These are phyloP conservation scores for Liparis tanakae DNA, from an alignment of 2,797 vertebrate genomes.

Conservation along the genomic window DNA sequence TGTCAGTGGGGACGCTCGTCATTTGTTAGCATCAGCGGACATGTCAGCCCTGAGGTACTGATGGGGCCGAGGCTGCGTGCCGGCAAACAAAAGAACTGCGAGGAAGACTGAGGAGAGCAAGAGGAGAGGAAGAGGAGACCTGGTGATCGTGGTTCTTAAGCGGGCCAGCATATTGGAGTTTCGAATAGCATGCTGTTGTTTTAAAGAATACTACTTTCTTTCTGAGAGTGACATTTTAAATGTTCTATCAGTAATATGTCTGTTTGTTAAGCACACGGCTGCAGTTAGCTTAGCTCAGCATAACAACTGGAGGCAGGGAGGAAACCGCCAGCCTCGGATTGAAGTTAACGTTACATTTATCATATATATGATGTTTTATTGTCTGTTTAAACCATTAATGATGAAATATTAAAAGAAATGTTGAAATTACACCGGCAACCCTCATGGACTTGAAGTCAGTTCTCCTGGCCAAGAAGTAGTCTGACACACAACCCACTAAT, in stretches of 20 bases:
- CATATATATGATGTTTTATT: not conserved
- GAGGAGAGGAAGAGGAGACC: slow-evolving; percentile 21
- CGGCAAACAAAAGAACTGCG: slow-evolving; percentile 64
- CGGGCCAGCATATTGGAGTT: not conserved
- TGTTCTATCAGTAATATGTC: not conserved
- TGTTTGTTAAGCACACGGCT: not conserved
- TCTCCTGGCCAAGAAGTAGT: too few relatives aligned
- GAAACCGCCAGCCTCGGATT: not conserved
- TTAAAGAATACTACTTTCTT: not conserved
- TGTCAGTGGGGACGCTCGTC: slow-evolving; percentile 73
- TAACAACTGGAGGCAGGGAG: not conserved
- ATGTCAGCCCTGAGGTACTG: slow-evolving; percentile 71
- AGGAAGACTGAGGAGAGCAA: slow-evolving; percentile 15
- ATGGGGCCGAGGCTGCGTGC: slow-evolving; percentile 56
- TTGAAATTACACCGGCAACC: not conserved
- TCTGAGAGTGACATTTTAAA: not conserved
- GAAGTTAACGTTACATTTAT: not conserved
- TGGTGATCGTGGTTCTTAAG: slow-evolving; percentile 32
- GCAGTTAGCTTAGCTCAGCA: not conserved
- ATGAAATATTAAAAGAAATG: not conserved
- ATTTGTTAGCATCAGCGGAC: slow-evolving; percentile 79
- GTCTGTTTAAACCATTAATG: not conserved
- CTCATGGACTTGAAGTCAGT: not conserved
- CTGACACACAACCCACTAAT: not conserved
- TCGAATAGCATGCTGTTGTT: slow-evolving; percentile 6